phyloP scores from a whole-genome alignment of 1,140 invertebrate genomes.

The Drosophila arizonae region DNA sequence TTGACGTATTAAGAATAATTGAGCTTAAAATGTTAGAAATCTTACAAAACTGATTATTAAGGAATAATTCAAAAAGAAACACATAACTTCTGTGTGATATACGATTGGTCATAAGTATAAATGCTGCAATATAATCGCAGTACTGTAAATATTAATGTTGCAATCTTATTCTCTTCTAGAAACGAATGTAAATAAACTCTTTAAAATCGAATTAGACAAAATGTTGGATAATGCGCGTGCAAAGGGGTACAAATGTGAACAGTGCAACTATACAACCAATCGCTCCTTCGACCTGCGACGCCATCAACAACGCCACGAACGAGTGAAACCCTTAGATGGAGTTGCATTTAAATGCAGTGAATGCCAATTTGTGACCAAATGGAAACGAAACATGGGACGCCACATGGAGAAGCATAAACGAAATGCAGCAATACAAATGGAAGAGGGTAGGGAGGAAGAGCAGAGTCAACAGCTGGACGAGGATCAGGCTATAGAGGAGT shows the following conservation, averaged over 20 bases:
- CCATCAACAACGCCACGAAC: slow-evolving; percentile 28
- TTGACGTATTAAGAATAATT: background rate
- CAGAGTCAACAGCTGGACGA: background rate
- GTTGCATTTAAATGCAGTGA: slow-evolving; percentile 10
- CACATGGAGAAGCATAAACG: slow-evolving; percentile 25
- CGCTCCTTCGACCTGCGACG: slow-evolving; percentile 36
- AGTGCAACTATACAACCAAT: slow-evolving; percentile 31
- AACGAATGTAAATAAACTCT: background rate
- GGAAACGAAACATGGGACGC: slow-evolving; percentile 30
- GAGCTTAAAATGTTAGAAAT: background rate
- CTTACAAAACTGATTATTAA: background rate
- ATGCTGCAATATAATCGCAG: background rate
- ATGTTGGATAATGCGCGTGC: slow-evolving; percentile 10
- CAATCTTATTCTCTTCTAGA: slow-evolving; percentile 15
- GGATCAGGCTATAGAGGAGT: slow-evolving; percentile 26
- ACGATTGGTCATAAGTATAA: slow-evolving; percentile 9
- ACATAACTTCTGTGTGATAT: background rate
- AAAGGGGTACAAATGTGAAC: slow-evolving; percentile 22
- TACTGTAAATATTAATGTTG: background rate
- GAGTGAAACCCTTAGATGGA: slow-evolving; percentile 7
- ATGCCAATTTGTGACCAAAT: slow-evolving; percentile 29
- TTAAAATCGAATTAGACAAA: background rate
- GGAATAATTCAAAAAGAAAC: background rate
- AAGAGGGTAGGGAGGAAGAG: background rate
- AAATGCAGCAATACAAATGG: background rate